These are phyloP conservation scores for Sycobia sp. DNA, from an alignment of 1,140 invertebrate species.

Conservation along the genomic window DNA sequence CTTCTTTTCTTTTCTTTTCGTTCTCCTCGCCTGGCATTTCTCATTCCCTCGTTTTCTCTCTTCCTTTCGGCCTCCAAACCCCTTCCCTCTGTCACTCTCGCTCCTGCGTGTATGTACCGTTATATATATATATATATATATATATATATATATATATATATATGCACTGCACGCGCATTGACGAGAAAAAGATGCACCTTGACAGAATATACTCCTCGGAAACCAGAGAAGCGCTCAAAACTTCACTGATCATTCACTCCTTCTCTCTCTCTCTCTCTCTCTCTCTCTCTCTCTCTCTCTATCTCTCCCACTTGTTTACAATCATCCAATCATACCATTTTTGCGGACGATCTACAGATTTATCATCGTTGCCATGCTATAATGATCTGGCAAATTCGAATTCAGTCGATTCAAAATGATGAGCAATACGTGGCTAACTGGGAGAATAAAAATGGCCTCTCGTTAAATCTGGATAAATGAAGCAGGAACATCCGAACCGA, in stretches of 20 bases:
- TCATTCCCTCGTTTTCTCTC: not conserved
- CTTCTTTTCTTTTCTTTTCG: not conserved
- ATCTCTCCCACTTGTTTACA: too few species aligned
- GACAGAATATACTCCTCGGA: not conserved
- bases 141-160: not conserved
- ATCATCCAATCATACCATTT: too few species aligned
- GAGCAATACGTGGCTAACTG: too few species aligned
- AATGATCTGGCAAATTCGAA: too few species aligned
- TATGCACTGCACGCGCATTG: not conserved
- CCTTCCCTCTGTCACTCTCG: not conserved
- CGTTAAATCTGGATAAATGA: too few species aligned
- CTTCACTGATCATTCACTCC: conserved; percentile 6
- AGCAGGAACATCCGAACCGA: too few species aligned
- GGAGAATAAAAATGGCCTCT: too few species aligned
- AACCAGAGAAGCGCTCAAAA: not conserved
- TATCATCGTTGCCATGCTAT: too few species aligned
- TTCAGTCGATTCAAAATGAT: too few species aligned
- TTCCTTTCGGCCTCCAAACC: not conserved
- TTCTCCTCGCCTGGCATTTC: not conserved
- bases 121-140: too few species aligned
- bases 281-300: too few species aligned
- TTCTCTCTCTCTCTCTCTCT: not conserved
- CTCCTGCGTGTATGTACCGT: not conserved
- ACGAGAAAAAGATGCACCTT: conserved; percentile 23
- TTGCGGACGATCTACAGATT: too few species aligned